A percentile compares a stretch with the other conserved stretches of the same genome.
These are phyloP conservation scores for Eumerus sabulonum DNA, from an alignment of 2,888 invertebrate genomes.

Conservation along the genomic window DNA sequence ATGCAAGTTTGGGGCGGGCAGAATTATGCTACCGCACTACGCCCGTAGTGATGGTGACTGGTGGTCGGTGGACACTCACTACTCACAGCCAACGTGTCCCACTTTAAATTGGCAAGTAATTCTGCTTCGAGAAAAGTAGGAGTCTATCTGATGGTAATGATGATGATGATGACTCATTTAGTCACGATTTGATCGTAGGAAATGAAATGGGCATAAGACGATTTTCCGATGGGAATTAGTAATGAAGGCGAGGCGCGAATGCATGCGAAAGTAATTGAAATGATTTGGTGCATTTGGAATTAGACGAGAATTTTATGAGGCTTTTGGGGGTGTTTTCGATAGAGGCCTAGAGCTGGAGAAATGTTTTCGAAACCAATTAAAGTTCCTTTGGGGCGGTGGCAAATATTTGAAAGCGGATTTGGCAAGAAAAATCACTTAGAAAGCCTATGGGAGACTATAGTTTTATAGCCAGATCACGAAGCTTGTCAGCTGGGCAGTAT, in stretches of 20 bases:
- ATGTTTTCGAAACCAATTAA: too few species aligned
- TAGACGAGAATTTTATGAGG: too few species aligned
- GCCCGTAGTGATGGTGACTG: not conserved
- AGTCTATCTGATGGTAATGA: conserved; percentile 20
- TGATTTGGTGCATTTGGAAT: not conserved
- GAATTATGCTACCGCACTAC: conserved; percentile 52
- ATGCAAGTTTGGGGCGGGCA: conserved; percentile 38
- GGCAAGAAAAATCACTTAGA: too few species aligned
- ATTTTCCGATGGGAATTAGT: conserved; percentile 11
- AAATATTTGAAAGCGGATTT: too few species aligned
- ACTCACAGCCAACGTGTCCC: conserved; percentile 39
- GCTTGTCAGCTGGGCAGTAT: too few species aligned
- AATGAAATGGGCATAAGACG: conserved; percentile 43
- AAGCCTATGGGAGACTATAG: too few species aligned
- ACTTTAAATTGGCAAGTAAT: conserved; percentile 44
- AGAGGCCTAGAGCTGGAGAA: too few species aligned
- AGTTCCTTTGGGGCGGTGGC: too few species aligned
- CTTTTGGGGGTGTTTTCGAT: too few species aligned
- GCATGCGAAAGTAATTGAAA: conserved; percentile 17
- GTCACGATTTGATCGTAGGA: conserved; percentile 63
- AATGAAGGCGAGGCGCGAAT: not conserved
- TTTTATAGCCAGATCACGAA: too few species aligned
- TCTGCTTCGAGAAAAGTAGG: conserved; percentile 24
- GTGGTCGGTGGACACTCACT: conserved; percentile 10
- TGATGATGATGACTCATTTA: conserved; percentile 69